Base-by-base conservation (phyloP, 1,140 invertebrate species). In the Halesus radiatus region DNA sequence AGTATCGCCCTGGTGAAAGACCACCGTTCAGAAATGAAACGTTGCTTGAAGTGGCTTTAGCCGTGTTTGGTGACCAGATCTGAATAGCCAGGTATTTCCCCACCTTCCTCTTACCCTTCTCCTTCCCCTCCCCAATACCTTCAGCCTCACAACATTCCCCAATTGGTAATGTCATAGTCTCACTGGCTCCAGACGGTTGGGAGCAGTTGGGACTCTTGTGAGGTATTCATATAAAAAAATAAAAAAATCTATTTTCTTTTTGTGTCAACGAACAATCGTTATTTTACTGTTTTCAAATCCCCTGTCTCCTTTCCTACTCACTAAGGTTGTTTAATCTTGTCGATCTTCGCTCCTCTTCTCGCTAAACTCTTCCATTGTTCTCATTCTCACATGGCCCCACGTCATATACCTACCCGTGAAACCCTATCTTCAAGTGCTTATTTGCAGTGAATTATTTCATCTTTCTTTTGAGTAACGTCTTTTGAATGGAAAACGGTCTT, bases 401-500 rank as follows among this genome's bases (percentile, higher is more conserved):
- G n/a, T 18, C 20, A n/a, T 56, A 20, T 66, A 20, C 66, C 52
- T 66, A 20, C 66, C 52, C 8, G 66, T 18, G 20, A 50, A 50
- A 70, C 37, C n/a, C 45, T 50, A 20, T 70, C 45, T 70, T 70
- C 18, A 45, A 2, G 13, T 16, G 66, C 37, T 70, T 70, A 70
- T 70, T 70, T 70, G 66, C 29, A 50, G 32, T 18, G 32, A 70
- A 70, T 70, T 70, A 70, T 70, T 70, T 70, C 37, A 37, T 7
- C 32, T 70, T 70, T 70, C 32, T 45, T 70, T 68, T 68, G 64
- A 68, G n/a, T 68, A 37, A 68, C 22, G 32, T 68, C 64, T 68
- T 68, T 52, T 18, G 37, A 23, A 23, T 70, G 37, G 20, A 70
- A 50, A 70, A 26, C 50, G 22, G 20, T n/a, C 66, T 50, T 66